Conservation (phyloP, 1,140 invertebrate genomes). For the Nasonia giraulti region DNA sequence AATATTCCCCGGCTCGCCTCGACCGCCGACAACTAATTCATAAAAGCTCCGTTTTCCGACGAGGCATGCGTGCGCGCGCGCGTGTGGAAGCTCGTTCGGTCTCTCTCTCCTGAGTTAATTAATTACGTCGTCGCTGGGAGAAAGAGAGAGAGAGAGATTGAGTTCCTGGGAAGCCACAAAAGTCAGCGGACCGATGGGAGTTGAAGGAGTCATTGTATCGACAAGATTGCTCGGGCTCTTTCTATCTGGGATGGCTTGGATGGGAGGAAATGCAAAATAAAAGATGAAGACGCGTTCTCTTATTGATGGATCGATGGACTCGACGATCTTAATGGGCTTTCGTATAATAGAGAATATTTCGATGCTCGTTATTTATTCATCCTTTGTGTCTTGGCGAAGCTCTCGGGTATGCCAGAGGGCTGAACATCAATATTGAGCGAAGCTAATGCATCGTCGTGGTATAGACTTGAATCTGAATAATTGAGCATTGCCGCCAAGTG, state of each 20-base stretch:
- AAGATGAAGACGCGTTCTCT: too few species aligned
- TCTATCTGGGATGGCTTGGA: too few species aligned
- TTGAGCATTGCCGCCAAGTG: background rate
- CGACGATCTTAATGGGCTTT: background rate
- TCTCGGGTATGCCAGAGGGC: background rate
- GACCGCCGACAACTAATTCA: slow-evolving; percentile 4
- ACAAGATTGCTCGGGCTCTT: too few species aligned
- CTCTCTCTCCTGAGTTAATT: background rate
- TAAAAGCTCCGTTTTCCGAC: slow-evolving; percentile 20
- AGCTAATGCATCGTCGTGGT: background rate
- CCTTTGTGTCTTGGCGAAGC: too few species aligned
- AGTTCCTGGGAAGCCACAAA: too few species aligned
- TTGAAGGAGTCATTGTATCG: too few species aligned
- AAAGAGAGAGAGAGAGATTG: too few species aligned
- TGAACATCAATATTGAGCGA: background rate
- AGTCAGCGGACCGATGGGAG: too few species aligned
- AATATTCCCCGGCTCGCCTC: background rate
- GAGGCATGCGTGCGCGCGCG: background rate
- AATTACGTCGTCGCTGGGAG: background rate
- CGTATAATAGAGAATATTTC: background rate
- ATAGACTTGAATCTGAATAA: background rate
- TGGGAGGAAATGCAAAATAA: too few species aligned
- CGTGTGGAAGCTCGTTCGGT: background rate
- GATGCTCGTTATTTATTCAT: background rate
- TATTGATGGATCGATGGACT: background rate